Evolutionary conservation across 1,140 invertebrate species (phyloP).

Genomic region (Nilaparvata lugens): DNA sequence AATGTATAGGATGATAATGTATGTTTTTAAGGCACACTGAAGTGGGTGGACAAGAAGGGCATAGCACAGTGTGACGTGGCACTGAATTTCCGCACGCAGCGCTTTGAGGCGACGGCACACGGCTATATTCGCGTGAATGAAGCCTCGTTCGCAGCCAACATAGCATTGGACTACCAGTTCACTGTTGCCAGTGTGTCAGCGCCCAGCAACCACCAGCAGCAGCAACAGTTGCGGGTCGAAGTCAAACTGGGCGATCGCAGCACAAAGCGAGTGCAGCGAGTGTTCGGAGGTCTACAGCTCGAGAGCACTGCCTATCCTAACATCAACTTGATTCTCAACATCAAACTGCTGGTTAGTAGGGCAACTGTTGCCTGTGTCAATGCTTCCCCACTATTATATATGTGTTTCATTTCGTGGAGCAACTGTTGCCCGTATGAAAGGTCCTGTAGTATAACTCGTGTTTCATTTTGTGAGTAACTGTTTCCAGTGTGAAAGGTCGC

Average conservation of each 20-base stretch:
- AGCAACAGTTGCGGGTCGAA: no score
- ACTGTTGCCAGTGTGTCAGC: no score
- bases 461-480: no score
- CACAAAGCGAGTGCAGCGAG: slow-evolving; percentile 46
- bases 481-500: no score
- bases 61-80: slow-evolving; percentile 58
- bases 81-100: slow-evolving; percentile 56
- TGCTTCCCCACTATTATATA: no score
- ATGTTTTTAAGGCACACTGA: slow-evolving; percentile 39
- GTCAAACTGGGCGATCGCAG: slow-evolving; percentile 43
- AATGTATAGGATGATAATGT: no score
- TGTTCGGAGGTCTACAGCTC: slow-evolving; percentile 49
- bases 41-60: slow-evolving; percentile 50
- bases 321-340: slow-evolving; percentile 47
- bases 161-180: slow-evolving; percentile 57
- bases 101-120: slow-evolving; percentile 50
- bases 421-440: no score
- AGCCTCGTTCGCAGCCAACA: slow-evolving; percentile 42
- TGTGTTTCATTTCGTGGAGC: no score
- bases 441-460: no score
- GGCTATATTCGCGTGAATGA: slow-evolving; percentile 53
- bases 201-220: no score
- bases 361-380: no score
- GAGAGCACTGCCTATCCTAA: slow-evolving; percentile 64
- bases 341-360: no score